phyloP scores from a whole-genome alignment of 2,888 invertebrate genomes.

The Cryptosula pallasiana region DNA sequence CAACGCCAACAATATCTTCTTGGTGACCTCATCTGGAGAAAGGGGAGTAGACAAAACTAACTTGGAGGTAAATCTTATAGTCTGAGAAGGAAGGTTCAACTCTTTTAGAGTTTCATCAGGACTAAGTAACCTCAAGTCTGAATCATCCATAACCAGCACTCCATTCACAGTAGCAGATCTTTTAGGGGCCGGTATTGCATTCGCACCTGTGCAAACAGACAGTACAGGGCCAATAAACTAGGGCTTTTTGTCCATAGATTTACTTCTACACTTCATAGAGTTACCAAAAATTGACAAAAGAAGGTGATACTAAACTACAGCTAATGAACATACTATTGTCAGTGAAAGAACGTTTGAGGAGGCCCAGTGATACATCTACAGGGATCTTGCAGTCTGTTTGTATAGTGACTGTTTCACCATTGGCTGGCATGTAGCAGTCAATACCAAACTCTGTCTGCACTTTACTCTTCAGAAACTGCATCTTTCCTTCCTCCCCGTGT shows the following conservation, averaged over 20 bases:
- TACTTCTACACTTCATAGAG: no score
- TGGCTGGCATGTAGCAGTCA: constrained; percentile 91
- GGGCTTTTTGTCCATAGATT: background rate
- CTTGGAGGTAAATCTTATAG: constrained; percentile 74
- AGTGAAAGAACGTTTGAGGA: constrained; percentile 48
- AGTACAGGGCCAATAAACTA: background rate
- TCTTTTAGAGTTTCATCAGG: constrained; percentile 82
- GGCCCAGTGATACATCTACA: constrained; percentile 70
- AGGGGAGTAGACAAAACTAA: constrained; percentile 62
- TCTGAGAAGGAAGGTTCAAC: constrained; percentile 72
- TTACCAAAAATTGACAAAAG: no score
- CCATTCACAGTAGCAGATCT: constrained; percentile 80
- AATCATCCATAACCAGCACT: constrained; percentile 82
- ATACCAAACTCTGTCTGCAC: constrained; percentile 68
- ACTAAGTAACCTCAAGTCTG: constrained; percentile 72
- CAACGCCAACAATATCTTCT: constrained; percentile 70
- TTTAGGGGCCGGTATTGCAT: constrained; percentile 70
- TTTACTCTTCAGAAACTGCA: constrained; percentile 93
- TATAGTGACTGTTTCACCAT: constrained; percentile 91
- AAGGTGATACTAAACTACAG: no score
- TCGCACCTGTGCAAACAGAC: background rate
- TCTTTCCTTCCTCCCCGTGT: constrained; percentile 96
- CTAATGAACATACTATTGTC: constrained; percentile 33
- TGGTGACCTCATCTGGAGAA: constrained; percentile 69
- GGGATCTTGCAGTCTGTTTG: constrained; percentile 80